Percentiles rank a stretch among this genome's conserved stretches.
These are phyloP conservation scores for Ammodytes dubius DNA, from an alignment of 2,113 vertebrate genomes.

Conservation along the genomic window DNA sequence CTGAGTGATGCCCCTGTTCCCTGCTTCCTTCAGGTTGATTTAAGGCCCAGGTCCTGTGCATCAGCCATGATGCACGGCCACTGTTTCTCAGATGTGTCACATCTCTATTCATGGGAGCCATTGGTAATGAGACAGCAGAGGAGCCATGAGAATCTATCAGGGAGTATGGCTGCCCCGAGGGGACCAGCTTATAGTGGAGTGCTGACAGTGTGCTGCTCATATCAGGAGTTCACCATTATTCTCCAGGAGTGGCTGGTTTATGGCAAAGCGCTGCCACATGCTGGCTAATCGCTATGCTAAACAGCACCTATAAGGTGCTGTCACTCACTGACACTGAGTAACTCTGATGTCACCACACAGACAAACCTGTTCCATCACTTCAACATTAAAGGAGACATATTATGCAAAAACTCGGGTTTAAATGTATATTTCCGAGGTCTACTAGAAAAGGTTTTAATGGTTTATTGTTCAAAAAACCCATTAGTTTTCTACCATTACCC, in stretches of 20 bases:
- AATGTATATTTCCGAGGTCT: too few relatives aligned
- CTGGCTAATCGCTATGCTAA: conserved; percentile 54
- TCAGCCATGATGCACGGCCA: conserved; percentile 54
- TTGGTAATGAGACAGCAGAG: conserved; percentile 68
- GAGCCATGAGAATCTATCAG: conserved; percentile 72
- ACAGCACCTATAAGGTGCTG: conserved; percentile 35
- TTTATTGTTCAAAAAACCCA: too few relatives aligned
- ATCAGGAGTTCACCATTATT: conserved; percentile 52
- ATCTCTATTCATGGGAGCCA: conserved; percentile 78
- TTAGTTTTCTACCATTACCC: too few relatives aligned
- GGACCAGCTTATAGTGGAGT: conserved; percentile 31
- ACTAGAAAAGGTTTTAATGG: too few relatives aligned
- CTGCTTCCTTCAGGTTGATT: conserved; percentile 58
- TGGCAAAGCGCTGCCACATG: background rate
- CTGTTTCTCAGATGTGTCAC: conserved; percentile 68
- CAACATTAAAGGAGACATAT: background rate
- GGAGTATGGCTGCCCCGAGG: conserved; percentile 52
- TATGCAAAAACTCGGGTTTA: too few relatives aligned
- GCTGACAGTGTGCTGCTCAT: conserved; percentile 11
- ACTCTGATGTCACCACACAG: conserved; percentile 31
- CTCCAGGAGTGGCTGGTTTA: conserved; percentile 30
- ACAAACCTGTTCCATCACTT: conserved; percentile 11
- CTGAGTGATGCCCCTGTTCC: conserved; percentile 69
- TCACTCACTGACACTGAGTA: conserved; percentile 30
- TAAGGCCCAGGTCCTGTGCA: conserved; percentile 60